A percentile compares a stretch with the other conserved stretches of the same genome.
phyloP scores from a whole-genome alignment of 2,888 invertebrate genomes.

The Sinhomidia bicolor region DNA sequence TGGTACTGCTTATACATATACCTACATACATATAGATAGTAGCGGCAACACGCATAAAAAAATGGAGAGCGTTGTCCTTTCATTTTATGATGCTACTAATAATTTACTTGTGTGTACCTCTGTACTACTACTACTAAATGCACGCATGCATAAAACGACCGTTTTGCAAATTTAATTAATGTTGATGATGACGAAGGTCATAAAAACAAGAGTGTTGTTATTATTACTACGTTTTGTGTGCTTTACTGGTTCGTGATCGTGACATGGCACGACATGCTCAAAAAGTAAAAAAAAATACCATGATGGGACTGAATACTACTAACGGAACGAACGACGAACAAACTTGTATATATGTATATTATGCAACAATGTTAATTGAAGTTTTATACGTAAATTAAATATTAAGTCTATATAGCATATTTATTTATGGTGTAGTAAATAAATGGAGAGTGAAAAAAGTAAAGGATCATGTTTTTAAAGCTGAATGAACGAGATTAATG shows the following conservation, averaged over 20 bases:
- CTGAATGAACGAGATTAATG: constrained; percentile 33
- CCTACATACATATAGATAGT: too few relatives aligned
- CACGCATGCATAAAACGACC: constrained; percentile 19
- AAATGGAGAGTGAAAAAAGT: background rate
- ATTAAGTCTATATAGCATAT: background rate
- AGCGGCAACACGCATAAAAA: background rate
- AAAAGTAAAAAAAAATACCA: constrained; percentile 13
- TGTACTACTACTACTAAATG: background rate
- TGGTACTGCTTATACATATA: too few relatives aligned
- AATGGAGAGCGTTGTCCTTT: constrained; percentile 3
- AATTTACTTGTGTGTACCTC: background rate
- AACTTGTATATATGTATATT: background rate
- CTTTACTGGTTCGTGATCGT: constrained; percentile 67
- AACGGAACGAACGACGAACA: constrained; percentile 14
- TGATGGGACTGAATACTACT: too few relatives aligned
- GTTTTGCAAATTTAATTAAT: constrained; percentile 70
- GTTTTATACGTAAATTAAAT: constrained; percentile 34
- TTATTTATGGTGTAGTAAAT: background rate
- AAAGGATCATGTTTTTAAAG: background rate
- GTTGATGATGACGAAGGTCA: constrained; percentile 61
- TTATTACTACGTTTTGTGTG: constrained; percentile 66
- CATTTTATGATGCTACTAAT: background rate
- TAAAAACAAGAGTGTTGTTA: constrained; percentile 59
- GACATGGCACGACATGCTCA: constrained; percentile 65
- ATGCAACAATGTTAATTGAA: constrained; percentile 48